Conservation (phyloP, 2,888 invertebrate genomes). For the Bombyx huttoni region DNA sequence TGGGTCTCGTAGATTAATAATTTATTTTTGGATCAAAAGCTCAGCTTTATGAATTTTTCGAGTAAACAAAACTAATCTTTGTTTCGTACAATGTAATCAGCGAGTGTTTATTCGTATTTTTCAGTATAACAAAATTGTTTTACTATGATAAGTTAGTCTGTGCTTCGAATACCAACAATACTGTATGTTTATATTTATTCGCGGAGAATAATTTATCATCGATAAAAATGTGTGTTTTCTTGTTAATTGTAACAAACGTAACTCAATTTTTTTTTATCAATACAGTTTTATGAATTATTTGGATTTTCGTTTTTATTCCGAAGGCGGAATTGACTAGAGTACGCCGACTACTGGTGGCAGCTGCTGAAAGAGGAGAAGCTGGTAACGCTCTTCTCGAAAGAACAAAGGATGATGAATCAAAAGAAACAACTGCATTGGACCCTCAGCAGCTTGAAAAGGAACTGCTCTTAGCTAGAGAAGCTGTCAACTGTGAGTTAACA, state of each 20-base stretch:
- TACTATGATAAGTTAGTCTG: too few species aligned
- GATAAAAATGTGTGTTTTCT: too few species aligned
- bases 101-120: neutral
- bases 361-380: slow-evolving; percentile 72
- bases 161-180: too few species aligned
- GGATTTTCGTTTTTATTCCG: slow-evolving; percentile 1
- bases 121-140: too few species aligned
- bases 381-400: slow-evolving; percentile 65
- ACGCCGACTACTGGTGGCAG: slow-evolving; percentile 76
- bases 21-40: neutral
- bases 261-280: too few species aligned
- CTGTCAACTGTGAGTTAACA: slow-evolving; percentile 70
- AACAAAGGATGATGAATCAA: slow-evolving; percentile 62
- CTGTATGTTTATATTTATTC: too few species aligned
- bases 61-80: neutral
- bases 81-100: neutral
- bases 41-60: neutral
- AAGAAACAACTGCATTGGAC: slow-evolving; percentile 67
- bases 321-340: slow-evolving; percentile 80
- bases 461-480: slow-evolving; percentile 84
- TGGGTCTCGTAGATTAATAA: neutral
- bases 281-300: neutral
- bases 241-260: too few species aligned
- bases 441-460: slow-evolving; percentile 78
- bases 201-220: too few species aligned